Base-by-base conservation (phyloP, 1,140 invertebrate genomes). In the Pinna nobilis region DNA sequence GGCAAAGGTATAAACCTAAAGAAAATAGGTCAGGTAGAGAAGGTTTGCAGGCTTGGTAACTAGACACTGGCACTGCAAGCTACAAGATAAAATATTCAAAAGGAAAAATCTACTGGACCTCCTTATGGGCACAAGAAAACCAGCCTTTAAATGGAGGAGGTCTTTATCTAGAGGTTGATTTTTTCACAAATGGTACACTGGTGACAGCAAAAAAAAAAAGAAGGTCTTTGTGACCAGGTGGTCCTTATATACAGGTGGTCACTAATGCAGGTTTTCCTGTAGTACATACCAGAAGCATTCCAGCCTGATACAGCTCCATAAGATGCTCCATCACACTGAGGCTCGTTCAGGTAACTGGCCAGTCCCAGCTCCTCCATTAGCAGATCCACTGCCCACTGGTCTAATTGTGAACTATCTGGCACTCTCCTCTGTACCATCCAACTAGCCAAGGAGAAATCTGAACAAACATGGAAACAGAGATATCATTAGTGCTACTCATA, bases 211-310 rank as follows among this genome's bases (percentile, higher is more conserved):
- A 23, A 6, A 15, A 13, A 32, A n/a, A 18, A 59, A 15, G 33
- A 59, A 4, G 0, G 11, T 37, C 30, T 23, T 30, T 18, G 9
- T 11, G 25, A 18, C 13, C 15, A 15, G 20, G 28, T 20, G n/a
- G 32, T 30, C 28, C 9, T 64, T 7, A 47, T 15, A 44, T 44
- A 47, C 30, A 63, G 33, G 28, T 18, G 1, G 30, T 64, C 41
- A 72, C 70, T n/a, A n/a, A n/a, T n/a, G n/a, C n/a, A n/a, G n/a
- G n/a, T 65, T 53, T 61, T 67, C 64, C 67, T 72, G 65, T 65
- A 74, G 11, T 59, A 57, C 35, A 55, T 39, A 15, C 33, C 50
- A 33, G 65, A 50, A 28, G 72, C 35, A 28, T 49, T 74, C 28
- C 64, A 74, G 1, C 28, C 7, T 0, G 57, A 30, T 35, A 57